Percentiles rank a stretch among this genome's conserved stretches.
Conservation (phyloP, 2,888 invertebrate species). For the Pseudoips prasinana region DNA sequence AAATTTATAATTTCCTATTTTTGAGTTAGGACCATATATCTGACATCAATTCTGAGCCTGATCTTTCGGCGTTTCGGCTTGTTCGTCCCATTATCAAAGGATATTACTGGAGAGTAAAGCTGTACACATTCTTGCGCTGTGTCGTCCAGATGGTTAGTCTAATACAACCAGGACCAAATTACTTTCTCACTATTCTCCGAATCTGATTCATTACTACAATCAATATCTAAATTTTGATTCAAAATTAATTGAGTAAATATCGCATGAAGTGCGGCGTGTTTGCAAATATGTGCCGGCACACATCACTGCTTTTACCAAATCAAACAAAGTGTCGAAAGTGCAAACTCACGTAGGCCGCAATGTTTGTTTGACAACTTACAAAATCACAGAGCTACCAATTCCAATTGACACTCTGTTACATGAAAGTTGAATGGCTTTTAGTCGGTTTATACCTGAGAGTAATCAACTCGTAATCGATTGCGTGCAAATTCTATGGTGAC, state of each 20-base stretch:
- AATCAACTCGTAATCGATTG: conserved; percentile 31
- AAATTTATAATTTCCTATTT: too few species aligned
- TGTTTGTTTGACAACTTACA: conserved; percentile 39
- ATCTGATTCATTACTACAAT: too few species aligned
- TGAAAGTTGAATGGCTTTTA: conserved; percentile 37
- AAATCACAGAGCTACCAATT: conserved; percentile 35
- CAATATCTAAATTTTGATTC: too few species aligned
- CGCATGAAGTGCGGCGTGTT: conserved; percentile 7
- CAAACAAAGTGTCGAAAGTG: conserved; percentile 44
- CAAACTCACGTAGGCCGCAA: conserved; percentile 30
- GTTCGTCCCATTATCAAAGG: too few species aligned
- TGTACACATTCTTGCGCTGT: too few species aligned
- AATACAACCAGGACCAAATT: too few species aligned
- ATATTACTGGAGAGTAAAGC: too few species aligned
- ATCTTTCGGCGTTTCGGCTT: too few species aligned
- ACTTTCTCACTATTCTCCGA: too few species aligned
- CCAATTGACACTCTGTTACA: conserved; percentile 27
- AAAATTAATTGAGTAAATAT: conserved; percentile 19
- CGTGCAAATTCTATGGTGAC: conserved; percentile 17
- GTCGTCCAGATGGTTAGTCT: too few species aligned
- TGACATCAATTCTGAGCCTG: too few species aligned
- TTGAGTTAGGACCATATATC: too few species aligned
- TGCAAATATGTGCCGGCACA: conserved; percentile 22
- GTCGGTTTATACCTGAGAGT: conserved; percentile 28
- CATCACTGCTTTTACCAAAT: conserved; percentile 41